These are phyloP conservation scores for Oryctes rhinoceros DNA, from an alignment of 1,140 invertebrate genomes.

Conservation along the genomic window DNA sequence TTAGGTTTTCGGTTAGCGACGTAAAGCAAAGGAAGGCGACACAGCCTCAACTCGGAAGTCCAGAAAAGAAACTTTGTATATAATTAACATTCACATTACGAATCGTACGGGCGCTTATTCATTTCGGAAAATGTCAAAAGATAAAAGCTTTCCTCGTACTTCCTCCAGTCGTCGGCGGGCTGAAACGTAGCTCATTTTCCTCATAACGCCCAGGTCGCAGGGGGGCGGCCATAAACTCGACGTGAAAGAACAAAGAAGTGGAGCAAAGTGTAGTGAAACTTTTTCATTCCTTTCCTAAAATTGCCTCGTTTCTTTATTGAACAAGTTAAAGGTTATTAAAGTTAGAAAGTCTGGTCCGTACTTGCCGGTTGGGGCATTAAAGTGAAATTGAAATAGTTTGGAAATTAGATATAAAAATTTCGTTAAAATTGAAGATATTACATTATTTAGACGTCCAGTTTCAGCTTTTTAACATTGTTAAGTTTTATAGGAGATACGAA, in stretches of 20 bases:
- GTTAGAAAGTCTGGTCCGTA: slow-evolving; percentile 23
- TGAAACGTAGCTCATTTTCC: slow-evolving; percentile 32
- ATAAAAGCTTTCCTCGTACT: slow-evolving; percentile 28
- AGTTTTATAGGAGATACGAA: not conserved
- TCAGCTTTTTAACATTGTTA: not conserved
- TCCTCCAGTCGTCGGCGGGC: not conserved
- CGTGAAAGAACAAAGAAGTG: slow-evolving; percentile 30
- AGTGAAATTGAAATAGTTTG: slow-evolving; percentile 32
- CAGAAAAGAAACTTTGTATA: not conserved
- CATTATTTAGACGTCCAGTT: not conserved
- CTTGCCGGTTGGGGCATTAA: slow-evolving; percentile 8
- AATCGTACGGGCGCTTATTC: slow-evolving; percentile 9
- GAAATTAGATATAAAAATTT: slow-evolving; percentile 35
- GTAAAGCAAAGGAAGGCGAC: too few species aligned
- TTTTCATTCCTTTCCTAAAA: slow-evolving; percentile 27
- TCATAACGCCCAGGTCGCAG: not conserved
- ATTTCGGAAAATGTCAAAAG: slow-evolving; percentile 12
- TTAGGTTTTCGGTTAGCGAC: too few species aligned
- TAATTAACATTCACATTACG: slow-evolving; percentile 26
- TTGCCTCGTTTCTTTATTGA: slow-evolving; percentile 18
- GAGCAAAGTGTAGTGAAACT: slow-evolving; percentile 34
- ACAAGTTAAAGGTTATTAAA: slow-evolving; percentile 38
- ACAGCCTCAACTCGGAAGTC: too few species aligned
- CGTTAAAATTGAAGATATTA: slow-evolving; percentile 10
- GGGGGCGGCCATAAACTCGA: slow-evolving; percentile 27